Conservation (phyloP, 1,140 invertebrate species). For the Drosophila grimshawi region DNA sequence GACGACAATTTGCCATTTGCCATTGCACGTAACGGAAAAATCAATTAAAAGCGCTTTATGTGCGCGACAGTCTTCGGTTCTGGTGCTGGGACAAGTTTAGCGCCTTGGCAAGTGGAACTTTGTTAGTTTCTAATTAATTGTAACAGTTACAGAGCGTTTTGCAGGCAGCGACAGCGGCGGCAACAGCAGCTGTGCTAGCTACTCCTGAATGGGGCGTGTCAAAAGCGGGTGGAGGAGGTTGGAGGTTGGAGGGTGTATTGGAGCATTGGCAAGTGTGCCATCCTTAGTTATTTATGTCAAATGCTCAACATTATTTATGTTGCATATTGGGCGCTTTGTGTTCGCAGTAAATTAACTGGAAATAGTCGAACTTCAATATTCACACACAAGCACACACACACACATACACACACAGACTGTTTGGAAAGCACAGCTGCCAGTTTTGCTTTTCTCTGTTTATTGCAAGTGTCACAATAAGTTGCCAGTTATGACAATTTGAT, state of each 20-base stretch:
- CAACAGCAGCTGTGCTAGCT: conserved; percentile 41
- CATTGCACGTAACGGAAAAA: conserved; percentile 77
- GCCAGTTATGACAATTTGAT: conserved; percentile 73
- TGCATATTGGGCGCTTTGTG: conserved; percentile 75
- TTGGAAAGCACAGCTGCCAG: conserved; percentile 48
- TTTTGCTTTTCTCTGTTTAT: conserved; percentile 51
- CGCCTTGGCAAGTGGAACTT: conserved; percentile 77
- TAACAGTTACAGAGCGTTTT: conserved; percentile 66
- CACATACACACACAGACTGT: neutral
- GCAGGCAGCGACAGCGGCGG: conserved; percentile 45
- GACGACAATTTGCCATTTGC: conserved; percentile 60
- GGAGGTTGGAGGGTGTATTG: too few species aligned
- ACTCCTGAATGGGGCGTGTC: conserved; percentile 1
- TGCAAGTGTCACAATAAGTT: conserved; percentile 70
- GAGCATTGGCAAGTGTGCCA: conserved; percentile 25
- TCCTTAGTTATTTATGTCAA: conserved; percentile 74
- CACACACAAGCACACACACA: neutral
- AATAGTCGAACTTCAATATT: conserved; percentile 28
- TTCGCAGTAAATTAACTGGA: conserved; percentile 68
- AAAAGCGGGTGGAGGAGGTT: neutral
- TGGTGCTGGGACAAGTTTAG: conserved; percentile 64
- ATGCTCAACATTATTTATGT: conserved; percentile 75
- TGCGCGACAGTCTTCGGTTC: conserved; percentile 68
- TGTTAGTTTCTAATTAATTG: conserved; percentile 83
- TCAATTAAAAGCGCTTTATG: conserved; percentile 82